Base-by-base conservation (phyloP, 1,140 invertebrate genomes). In the Vollenhovia emeryi region DNA sequence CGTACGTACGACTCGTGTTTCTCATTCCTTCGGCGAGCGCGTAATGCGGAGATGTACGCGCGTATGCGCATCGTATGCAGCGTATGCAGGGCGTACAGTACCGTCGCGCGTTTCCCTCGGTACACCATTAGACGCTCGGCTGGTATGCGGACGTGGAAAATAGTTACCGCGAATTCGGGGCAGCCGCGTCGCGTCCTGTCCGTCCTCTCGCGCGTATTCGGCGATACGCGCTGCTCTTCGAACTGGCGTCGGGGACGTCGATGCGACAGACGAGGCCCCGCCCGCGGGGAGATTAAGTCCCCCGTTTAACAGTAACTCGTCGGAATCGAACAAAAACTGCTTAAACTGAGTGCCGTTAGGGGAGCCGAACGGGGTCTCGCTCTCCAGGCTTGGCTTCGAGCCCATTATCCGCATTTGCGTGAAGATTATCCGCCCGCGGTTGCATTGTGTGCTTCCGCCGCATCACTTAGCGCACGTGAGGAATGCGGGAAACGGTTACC, bases 381-480 rank as follows among this genome's bases (percentile, higher is more conserved):
- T 64, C 66, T 18, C 24, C 33, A n/a, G n/a, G 18, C 66, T 82
- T 82, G 78, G 78, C 78, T 43, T n/a, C 24, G 66, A 55, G 78
- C 78, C 78, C 78, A 59, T 82, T 73, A 82, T 24, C 50, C 78
- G 66, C 66, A 82, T 82, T 82, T 82, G 78, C 78, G 78, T 82
- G 78, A 57, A 73, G 66, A 71, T 82, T 57, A 71, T 57, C 78
- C 50, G 33, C 15, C 64, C 64, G 66, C 50, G 50, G 78, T 82
- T 82, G 48, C 66, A 79, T 79, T 79, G 76, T 79, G 45, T 50
- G 50, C 36, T 71, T 71, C 78, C 78, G 66, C 78, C 78, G 66
- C 66, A 71, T 82, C 78, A 73, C 78, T 82, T 82, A 82, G 78
- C 78, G 78, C 66, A 82, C 66, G 78, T 66, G 52, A 82, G 78